These are phyloP conservation scores for Rhabdomys pumilio DNA, from an alignment of 2,797 vertebrate species.

Conservation along the genomic window DNA sequence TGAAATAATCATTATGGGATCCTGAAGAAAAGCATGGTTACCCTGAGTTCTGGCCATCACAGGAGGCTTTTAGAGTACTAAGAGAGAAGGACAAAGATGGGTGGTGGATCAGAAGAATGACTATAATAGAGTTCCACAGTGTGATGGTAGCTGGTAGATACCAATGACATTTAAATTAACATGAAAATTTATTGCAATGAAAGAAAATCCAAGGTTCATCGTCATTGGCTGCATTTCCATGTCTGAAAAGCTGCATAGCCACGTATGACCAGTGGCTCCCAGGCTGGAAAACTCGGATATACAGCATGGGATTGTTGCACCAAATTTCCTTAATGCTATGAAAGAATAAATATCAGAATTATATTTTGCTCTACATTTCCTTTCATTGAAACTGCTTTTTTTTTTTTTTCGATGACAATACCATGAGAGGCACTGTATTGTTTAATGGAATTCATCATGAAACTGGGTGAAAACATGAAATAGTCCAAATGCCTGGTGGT, in stretches of 20 bases:
- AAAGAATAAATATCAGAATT: background rate
- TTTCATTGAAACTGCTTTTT: background rate
- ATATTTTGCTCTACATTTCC: background rate
- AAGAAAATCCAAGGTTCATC: background rate
- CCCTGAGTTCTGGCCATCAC: background rate
- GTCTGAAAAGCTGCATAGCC: background rate
- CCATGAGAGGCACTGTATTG: background rate
- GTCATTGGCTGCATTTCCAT: background rate
- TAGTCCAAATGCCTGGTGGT: background rate
- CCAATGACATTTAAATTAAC: background rate
- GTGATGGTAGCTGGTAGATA: background rate
- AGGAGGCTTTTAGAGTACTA: background rate
- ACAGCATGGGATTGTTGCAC: background rate
- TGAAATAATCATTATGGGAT: background rate
- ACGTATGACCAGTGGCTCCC: background rate
- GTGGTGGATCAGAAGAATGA: background rate
- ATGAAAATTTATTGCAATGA: background rate
- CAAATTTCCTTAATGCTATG: background rate
- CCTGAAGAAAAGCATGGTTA: background rate
- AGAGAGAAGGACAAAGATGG: background rate
- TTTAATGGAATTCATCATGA: background rate
- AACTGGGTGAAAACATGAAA: background rate
- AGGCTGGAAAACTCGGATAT: background rate
- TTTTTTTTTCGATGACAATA: background rate
- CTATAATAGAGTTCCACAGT: background rate